Conservation (phyloP, 2,113 vertebrate species). For the Sylvilagus bachmani region DNA sequence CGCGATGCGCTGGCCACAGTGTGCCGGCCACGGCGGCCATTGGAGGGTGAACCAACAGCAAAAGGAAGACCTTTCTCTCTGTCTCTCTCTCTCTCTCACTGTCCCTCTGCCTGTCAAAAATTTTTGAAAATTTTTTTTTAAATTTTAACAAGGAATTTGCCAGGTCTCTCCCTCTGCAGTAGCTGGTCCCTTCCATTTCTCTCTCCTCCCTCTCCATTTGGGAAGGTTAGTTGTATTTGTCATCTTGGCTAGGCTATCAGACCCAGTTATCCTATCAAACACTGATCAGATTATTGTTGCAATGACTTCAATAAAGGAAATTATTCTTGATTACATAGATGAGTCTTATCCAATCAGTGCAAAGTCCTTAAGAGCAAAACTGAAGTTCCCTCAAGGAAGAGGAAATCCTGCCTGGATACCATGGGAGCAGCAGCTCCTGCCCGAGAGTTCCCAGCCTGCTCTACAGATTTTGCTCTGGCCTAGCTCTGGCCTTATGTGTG, state of each 20-base stretch:
- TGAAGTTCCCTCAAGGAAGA: background rate
- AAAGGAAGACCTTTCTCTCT: no score
- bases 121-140: no score
- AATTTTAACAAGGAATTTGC: background rate
- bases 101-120: no score
- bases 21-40: no score
- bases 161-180: background rate
- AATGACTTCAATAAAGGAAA: background rate
- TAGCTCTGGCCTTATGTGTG: background rate
- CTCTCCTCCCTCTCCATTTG: background rate
- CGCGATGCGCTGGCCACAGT: no score
- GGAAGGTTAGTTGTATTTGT: background rate
- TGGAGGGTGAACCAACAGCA: no score
- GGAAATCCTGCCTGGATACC: background rate
- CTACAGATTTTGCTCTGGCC: background rate
- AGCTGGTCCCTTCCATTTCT: background rate
- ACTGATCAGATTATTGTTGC: background rate
- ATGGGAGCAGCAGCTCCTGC: background rate
- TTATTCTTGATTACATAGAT: background rate
- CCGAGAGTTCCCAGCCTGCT: background rate
- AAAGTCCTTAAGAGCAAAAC: slow-evolving; percentile 15
- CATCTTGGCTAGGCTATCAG: background rate
- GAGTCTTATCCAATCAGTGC: background rate
- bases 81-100: no score
- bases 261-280: background rate